Base-by-base conservation (phyloP, 2,888 invertebrate species). In the Drosophila lutescens region DNA sequence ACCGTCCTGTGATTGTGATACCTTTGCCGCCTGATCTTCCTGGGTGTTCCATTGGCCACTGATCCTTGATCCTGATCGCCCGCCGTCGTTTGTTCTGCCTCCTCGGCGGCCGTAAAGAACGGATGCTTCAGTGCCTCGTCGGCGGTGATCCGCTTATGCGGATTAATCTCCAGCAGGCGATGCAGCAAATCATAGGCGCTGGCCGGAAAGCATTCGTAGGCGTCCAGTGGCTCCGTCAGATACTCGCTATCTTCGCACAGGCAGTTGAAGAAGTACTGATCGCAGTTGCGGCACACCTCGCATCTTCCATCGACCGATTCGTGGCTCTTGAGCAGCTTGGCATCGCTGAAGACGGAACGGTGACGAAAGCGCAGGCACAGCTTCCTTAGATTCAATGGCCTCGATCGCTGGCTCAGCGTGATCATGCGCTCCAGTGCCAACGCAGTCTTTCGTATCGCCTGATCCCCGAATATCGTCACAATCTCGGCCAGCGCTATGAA, bases 401-500 rank as follows among this genome's bases (percentile, higher is more conserved):
- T 92, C 23, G 93, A 92, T 36, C 93, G 92, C 74, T 93, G 93
- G 74, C 93, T 93, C 71, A 93, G 92, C 26, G 93, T 93, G 54
- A 94, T 90, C 87, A 94, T 93, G 69, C 94, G 93, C 59, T 94
- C 94, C 90, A 96, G 93, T 78, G 94, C 93, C 66, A 91, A 89
- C 0, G 97, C 97, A 63, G 95, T 94, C 70, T 94, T 93, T 77
- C 94, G 94, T 80, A 97, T 94, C 78, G 94, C 93, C 49, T 93
- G 93, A 59, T 95, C 95, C 26, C 98, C 98, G 87, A 97, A 95
- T 78, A 98, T 93, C 60, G 95, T 95, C 34, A 95, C 94, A 73
- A 97, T 95, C 93, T 98, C 97, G 49, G 96, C 96, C 43, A 98
- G 93, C 65, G 97, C 97, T 38, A 95, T 93, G 74, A 94, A 93